Base-by-base conservation (phyloP, 1,140 invertebrate species). In the Phymorhynchus buccinoides region DNA sequence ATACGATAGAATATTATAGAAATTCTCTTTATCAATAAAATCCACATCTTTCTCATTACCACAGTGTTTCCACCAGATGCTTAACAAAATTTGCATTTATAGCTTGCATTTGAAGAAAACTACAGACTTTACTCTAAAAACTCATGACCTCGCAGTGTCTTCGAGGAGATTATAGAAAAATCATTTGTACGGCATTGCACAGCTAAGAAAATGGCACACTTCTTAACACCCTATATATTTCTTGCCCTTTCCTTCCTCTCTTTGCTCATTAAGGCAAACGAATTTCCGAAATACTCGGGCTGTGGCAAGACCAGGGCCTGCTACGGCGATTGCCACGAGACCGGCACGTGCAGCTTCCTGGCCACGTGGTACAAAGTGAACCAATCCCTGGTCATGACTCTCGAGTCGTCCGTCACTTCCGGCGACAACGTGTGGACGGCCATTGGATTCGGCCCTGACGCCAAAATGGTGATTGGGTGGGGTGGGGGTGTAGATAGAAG, bases 331-430 rank as follows among this genome's bases (percentile, higher is more conserved):
- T 79, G 77, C n/a, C 30, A 48, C 22, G 32, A 52, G 30, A 30
- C 48, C 42, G 42, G 3, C 77, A 39, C 7, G 14, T 79, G 77
- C 44, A 56, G 4, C 77, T 79, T 79, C 77, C n/a, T 79, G 41
- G 44, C 37, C 42, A 79, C 77, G 27, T 79, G 77, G 77, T 79
- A 79, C 77, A 56, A 48, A 52, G n/a, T 6, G 4, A 41, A 52
- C 77, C 77, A 79, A 79, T 79, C 44, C 14, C 77, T 79, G 27
- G n/a, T 79, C n/a, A 52, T 79, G n/a, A 27, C 77, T 44, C 9
- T 79, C 27, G 52, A 35, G 42, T 79, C 77, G 3, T 42, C 14
- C n/a, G 41, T 79, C 77, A 32, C 44, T 79, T 52, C 41, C 77
- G 77, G 42, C 12, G 30, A 56, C 30, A 56, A 79, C 37, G 6